Conservation (phyloP, 2,113 vertebrate genomes). For the Hyla sarda region DNA sequence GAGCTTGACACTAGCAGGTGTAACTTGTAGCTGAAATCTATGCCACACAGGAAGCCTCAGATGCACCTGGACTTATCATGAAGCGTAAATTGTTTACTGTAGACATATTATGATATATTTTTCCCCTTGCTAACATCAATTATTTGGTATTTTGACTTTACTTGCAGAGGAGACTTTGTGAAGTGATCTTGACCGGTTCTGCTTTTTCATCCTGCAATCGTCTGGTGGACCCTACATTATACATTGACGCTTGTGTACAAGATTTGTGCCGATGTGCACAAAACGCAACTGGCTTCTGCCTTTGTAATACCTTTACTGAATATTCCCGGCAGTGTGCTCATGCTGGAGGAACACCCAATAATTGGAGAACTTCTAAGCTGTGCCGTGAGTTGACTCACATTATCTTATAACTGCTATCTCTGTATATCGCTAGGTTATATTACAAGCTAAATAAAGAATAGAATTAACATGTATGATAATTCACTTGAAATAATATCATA, state of each 20-base stretch:
- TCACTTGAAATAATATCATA: background rate
- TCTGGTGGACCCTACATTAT: slow-evolving; percentile 65
- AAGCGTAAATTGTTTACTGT: too few species aligned
- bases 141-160: background rate
- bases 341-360: slow-evolving; percentile 69
- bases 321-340: slow-evolving; percentile 75
- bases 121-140: background rate
- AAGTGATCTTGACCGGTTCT: slow-evolving; percentile 65
- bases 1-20: too few species aligned
- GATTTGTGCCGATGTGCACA: slow-evolving; percentile 72
- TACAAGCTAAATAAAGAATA: background rate
- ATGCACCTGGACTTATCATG: too few species aligned
- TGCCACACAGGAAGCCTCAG: too few species aligned
- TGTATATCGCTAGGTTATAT: background rate
- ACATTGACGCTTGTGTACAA: slow-evolving; percentile 68
- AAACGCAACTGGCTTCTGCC: slow-evolving; percentile 62
- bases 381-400: slow-evolving; percentile 68
- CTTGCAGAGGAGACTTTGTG: slow-evolving; percentile 69
- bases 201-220: slow-evolving; percentile 67
- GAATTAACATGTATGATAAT: background rate
- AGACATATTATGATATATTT: too few species aligned
- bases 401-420: background rate
- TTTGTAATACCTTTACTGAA: slow-evolving; percentile 75
- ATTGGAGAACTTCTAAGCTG: slow-evolving; percentile 69
- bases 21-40: too few species aligned